Base-by-base conservation (phyloP, 2,797 vertebrate genomes). In the Onychomys leucogaster region DNA sequence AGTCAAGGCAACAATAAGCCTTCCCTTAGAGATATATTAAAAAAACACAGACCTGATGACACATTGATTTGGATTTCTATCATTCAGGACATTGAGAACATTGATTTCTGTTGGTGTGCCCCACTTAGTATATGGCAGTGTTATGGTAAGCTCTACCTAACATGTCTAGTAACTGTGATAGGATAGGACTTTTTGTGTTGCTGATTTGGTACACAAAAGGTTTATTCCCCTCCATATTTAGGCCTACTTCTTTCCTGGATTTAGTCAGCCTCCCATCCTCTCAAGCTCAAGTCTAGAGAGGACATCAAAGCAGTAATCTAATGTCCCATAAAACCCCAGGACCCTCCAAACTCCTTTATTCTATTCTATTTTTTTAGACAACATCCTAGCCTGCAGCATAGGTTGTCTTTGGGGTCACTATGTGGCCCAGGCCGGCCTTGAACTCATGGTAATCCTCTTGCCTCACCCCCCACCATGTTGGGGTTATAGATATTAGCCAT, bases 281-380 rank as follows among this genome's bases (percentile, higher is more conserved):
- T 91, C 80, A 86, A 76, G 49, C 78, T 91, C 76, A 81, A 92
- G 81, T 78, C 59, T 57, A 65, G 88, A 94, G 55, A 12, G 78
- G 52, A 57, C 6, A 11, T 37, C 52, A 37, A 81, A 23, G 52
- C 25, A 32, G 80, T 75, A 77, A 6, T 29, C 10, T 52, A 32
- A n/a, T 43, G 23, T 49, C 23, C 87, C 37, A n/a, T 77, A 67
- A 82, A 92, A 90, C 23, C 12, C 10, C 10, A 46, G 29, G 49
- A 80, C 46, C 59, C 46, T 84, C 3, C 10, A 16, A 82, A 41
- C 52, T 71, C 69, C 6, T 71, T 71, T n/a, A 37, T 71, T 71
- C 9, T 37, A 69, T 34, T 57, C 21, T 21, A 59, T 57, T 57
- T 23, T 63, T 34, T 67, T 67, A 67, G 65, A 67, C 65, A 37